Evolutionary conservation across 2,113 vertebrate species (phyloP).

Genomic region (Epinephelus fuscoguttatus): DNA sequence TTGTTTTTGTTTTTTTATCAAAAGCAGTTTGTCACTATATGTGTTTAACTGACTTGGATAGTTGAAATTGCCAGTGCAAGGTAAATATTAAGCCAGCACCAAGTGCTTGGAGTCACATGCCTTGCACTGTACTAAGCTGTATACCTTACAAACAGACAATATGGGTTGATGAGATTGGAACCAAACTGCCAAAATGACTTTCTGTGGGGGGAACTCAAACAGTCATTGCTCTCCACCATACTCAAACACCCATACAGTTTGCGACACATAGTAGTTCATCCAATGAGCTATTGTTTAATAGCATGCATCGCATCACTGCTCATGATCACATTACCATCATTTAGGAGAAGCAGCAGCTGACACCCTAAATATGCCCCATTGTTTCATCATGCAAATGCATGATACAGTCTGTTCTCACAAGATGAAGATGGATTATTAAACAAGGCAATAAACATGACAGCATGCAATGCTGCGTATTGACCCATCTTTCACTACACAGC

Average conservation of each 20-base stretch:
- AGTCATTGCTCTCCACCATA: neutral
- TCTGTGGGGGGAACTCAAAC: neutral
- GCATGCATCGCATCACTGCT: constrained; percentile 23
- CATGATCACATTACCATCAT: constrained; percentile 28
- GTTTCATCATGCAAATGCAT: constrained; percentile 45
- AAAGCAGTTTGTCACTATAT: too few relatives aligned
- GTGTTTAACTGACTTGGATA: neutral
- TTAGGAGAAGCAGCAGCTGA: constrained; percentile 38
- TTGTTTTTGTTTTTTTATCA: too few relatives aligned
- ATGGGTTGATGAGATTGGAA: neutral
- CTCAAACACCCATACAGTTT: neutral
- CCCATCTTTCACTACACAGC: constrained; percentile 56
- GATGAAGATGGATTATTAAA: constrained; percentile 59
- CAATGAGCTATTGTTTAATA: constrained; percentile 21
- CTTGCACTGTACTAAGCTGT: neutral
- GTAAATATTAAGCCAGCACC: neutral
- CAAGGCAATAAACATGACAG: constrained; percentile 60
- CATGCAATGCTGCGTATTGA: constrained; percentile 48
- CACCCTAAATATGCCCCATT: constrained; percentile 30
- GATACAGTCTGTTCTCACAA: constrained; percentile 29
- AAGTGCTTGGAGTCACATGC: neutral
- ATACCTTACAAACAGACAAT: neutral
- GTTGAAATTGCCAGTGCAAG: neutral
- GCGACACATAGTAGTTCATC: constrained; percentile 14
- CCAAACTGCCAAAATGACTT: neutral